A percentile compares a stretch with the other conserved stretches of the same genome.
Evolutionary conservation across 2,113 vertebrate species (phyloP).

Genomic region (Numida meleagris): DNA sequence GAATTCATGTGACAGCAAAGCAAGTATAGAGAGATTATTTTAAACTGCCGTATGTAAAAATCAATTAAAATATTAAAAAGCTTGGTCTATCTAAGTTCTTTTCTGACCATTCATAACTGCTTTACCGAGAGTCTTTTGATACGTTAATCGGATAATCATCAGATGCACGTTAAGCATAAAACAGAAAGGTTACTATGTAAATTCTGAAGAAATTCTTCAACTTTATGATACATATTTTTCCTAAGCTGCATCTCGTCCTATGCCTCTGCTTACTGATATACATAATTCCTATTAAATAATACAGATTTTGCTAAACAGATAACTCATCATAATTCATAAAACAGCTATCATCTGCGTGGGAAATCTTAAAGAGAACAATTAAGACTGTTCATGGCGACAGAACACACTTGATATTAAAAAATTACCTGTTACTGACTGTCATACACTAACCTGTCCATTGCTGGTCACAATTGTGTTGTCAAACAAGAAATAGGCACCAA

Average conservation of each 20-base stretch:
- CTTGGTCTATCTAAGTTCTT: not conserved
- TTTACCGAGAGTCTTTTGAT: not conserved
- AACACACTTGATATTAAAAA: not conserved
- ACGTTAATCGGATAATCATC: not conserved
- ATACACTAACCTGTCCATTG: conserved; percentile 91
- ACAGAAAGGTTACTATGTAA: not conserved
- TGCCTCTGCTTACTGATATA: not conserved
- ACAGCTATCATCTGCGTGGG: not conserved
- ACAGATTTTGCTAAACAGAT: not conserved
- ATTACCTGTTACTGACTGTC: not conserved
- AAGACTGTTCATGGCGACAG: not conserved
- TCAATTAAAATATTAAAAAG: conserved; percentile 27
- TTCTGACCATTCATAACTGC: not conserved
- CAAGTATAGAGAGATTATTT: conserved; percentile 35
- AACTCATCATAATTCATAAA: not conserved
- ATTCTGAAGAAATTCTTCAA: not conserved
- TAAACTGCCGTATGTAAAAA: not conserved
- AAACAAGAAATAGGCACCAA: conserved; percentile 96
- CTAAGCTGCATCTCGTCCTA: not conserved
- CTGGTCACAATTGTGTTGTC: conserved; percentile 93
- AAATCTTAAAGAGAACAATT: not conserved
- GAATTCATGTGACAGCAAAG: conserved; percentile 61
- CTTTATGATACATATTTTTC: not conserved
- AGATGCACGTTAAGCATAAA: not conserved
- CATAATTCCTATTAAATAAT: not conserved